These are phyloP conservation scores for Ephydatia muelleri DNA, from an alignment of 37 sponge, comb jelly and placozoan species.

Conservation along the genomic window DNA sequence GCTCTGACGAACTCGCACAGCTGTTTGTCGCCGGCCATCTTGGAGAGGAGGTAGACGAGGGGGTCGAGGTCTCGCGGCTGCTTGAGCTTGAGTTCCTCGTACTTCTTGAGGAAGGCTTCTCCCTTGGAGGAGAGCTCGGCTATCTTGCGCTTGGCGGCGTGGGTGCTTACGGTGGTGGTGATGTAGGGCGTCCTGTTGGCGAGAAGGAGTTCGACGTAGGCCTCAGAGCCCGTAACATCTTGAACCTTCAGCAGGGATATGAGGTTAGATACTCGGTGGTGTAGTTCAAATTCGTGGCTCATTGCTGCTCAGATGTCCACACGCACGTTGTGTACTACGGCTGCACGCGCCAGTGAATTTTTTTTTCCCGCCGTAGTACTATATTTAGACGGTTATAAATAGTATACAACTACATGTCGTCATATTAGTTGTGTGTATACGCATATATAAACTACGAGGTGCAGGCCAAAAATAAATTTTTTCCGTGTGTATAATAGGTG, in stretches of 20 bases:
- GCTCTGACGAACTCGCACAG: constrained; percentile 57
- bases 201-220: constrained; percentile 62
- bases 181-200: constrained; percentile 75
- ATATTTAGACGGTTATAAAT: too few relatives aligned
- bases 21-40: constrained; percentile 48
- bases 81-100: constrained; percentile 74
- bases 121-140: constrained; percentile 63
- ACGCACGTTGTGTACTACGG: neutral
- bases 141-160: constrained; percentile 72
- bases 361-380: too few relatives aligned
- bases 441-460: too few relatives aligned
- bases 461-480: too few relatives aligned
- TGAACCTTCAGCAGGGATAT: constrained; percentile 47
- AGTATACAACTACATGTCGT: too few relatives aligned
- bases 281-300: constrained; percentile 74
- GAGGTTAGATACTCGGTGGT: constrained; percentile 76
- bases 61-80: constrained; percentile 80
- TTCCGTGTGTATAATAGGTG: too few relatives aligned
- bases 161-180: constrained; percentile 80
- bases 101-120: constrained; percentile 70
- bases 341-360: neutral
- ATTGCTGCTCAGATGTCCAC: neutral
- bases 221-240: constrained; percentile 41
- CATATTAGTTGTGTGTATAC: too few relatives aligned
- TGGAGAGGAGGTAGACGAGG: constrained; percentile 78